A percentile compares a stretch with the other conserved stretches of the same genome.
Evolutionary conservation across 1,140 invertebrate species (phyloP).

Genomic region (Aphelenchoides besseyi): DNA sequence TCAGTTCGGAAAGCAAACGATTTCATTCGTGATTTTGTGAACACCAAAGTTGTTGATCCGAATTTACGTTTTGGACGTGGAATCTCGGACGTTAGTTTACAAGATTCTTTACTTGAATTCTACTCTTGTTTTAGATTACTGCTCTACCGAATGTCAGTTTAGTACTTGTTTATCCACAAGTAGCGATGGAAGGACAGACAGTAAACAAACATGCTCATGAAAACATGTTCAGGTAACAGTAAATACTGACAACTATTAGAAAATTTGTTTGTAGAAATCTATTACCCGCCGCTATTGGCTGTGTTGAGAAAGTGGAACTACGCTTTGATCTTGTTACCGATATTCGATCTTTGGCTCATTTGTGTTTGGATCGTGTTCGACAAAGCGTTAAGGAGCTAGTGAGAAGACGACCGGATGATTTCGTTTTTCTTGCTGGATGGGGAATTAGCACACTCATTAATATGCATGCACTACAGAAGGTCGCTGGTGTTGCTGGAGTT

Average conservation of each 20-base stretch:
- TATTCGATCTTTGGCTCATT: conserved; percentile 26
- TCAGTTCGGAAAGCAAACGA: conserved; percentile 29
- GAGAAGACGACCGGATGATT: conserved; percentile 38
- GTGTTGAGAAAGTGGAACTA: conserved; percentile 50
- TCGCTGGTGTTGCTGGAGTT: conserved; percentile 34
- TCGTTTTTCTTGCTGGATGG: conserved; percentile 50
- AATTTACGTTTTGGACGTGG: neutral
- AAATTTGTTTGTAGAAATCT: conserved; percentile 33
- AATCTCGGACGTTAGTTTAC: neutral
- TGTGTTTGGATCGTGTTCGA: conserved; percentile 33
- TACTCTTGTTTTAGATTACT: conserved; percentile 9
- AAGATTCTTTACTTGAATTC: neutral
- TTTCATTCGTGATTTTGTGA: conserved; percentile 34
- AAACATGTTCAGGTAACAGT: conserved; percentile 19
- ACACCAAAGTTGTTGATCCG: conserved; percentile 32
- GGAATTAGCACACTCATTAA: conserved; percentile 45
- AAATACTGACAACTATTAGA: neutral
- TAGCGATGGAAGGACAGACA: conserved; percentile 8
- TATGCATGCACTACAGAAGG: conserved; percentile 20
- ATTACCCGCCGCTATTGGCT: conserved; percentile 29
- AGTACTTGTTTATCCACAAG: conserved; percentile 46
- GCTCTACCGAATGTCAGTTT: conserved; percentile 27
- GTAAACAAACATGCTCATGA: conserved; percentile 34
- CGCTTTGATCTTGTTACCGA: conserved; percentile 27
- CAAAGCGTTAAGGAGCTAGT: conserved; percentile 39